phyloP scores from a whole-genome alignment of 53 echinoderm and acorn worm species.

The Zoroaster sp. region DNA sequence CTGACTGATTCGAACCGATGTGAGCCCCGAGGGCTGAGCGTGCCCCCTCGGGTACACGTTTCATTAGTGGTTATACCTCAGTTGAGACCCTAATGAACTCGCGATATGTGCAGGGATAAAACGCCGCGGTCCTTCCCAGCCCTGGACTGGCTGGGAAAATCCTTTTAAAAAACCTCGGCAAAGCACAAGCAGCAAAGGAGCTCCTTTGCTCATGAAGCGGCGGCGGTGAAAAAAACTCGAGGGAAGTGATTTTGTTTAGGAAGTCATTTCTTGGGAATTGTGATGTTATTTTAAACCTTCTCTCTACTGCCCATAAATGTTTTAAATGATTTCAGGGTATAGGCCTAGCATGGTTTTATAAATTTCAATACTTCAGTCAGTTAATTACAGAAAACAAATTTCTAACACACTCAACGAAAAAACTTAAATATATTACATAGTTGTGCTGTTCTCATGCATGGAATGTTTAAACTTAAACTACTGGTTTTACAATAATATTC shows the following conservation, averaged over 20 bases:
- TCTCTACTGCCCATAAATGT: background rate
- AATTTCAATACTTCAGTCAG: too few species aligned
- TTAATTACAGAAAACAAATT: too few species aligned
- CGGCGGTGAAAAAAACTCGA: background rate
- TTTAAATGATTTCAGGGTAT: too few species aligned
- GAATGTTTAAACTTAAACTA: background rate
- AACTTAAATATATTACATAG: too few species aligned
- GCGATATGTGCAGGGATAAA: constrained; percentile 1
- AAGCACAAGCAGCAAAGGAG: constrained; percentile 31
- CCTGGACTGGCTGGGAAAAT: constrained; percentile 40
- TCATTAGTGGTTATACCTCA: constrained; percentile 45
- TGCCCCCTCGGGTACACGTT: constrained; percentile 24
- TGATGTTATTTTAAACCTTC: background rate
- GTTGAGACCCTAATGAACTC: constrained; percentile 41
- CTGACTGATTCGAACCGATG: constrained; percentile 53
- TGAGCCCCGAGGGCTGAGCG: background rate
- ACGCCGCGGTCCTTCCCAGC: constrained; percentile 8
- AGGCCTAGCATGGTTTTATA: too few species aligned
- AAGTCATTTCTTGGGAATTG: background rate
- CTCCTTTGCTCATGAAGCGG: background rate
- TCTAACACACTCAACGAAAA: too few species aligned
- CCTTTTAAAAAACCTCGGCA: constrained; percentile 35
- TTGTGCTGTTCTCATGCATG: background rate
- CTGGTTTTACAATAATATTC: background rate
- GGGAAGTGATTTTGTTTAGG: background rate